Percentiles rank a stretch among this genome's conserved stretches.
Conservation (phyloP, 2,797 vertebrate genomes). For the Halcyon badia region DNA sequence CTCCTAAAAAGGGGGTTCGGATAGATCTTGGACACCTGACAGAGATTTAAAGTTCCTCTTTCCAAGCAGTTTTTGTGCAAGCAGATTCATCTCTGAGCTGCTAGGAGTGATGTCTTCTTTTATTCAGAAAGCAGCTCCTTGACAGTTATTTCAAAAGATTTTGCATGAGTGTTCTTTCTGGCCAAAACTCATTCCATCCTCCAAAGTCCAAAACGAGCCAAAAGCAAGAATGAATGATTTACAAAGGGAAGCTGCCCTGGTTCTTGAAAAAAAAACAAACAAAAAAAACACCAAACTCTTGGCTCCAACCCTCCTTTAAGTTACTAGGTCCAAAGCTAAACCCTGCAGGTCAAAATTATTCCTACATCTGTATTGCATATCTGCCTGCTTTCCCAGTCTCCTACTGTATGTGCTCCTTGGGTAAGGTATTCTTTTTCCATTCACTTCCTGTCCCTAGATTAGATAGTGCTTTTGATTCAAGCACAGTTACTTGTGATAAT, state of each 20-base stretch:
- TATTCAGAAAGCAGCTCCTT: slow-evolving; percentile 17
- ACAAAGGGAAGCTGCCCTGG: neutral
- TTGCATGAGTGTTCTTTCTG: neutral
- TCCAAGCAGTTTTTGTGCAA: slow-evolving; percentile 23
- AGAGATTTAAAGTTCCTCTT: neutral
- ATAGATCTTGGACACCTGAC: slow-evolving; percentile 1
- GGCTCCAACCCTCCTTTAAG: neutral
- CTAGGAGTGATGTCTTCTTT: neutral
- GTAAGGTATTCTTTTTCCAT: neutral
- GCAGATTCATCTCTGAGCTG: neutral
- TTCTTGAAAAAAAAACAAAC: slow-evolving; percentile 41
- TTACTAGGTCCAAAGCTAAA: neutral
- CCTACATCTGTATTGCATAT: neutral
- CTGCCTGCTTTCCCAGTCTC: neutral
- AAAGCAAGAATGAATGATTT: slow-evolving; percentile 52
- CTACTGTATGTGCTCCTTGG: neutral
- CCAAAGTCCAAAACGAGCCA: slow-evolving; percentile 10
- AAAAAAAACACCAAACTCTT: no score
- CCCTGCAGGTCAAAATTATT: neutral
- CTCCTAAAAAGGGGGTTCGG: neutral
- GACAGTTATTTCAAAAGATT: slow-evolving; percentile 27
- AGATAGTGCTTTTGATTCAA: neutral
- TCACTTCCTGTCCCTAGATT: neutral
- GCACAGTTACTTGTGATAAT: neutral
- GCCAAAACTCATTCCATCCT: neutral